phyloP scores from a whole-genome alignment of 2,888 invertebrate species.

The Cecidostiba fungosa region DNA sequence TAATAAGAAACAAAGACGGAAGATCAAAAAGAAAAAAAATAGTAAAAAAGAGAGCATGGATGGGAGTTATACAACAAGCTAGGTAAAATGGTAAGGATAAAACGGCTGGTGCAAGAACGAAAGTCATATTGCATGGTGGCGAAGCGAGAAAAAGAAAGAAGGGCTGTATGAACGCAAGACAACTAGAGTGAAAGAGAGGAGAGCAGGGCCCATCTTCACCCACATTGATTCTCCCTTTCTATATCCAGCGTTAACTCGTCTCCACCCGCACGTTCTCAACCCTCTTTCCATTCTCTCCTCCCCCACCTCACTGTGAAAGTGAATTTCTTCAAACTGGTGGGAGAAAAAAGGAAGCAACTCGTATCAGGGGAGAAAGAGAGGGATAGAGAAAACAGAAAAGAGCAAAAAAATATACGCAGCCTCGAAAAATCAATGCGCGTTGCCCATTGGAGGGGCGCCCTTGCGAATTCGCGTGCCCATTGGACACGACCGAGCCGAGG shows the following conservation, averaged over 20 bases:
- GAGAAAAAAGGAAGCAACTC: conserved; percentile 20
- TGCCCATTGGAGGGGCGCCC: conserved; percentile 71
- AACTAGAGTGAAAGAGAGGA: conserved; percentile 33
- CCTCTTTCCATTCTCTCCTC: conserved; percentile 63
- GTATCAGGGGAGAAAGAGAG: conserved; percentile 7
- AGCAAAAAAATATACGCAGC: conserved; percentile 66
- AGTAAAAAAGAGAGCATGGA: neutral
- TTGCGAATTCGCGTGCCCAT: conserved; percentile 68
- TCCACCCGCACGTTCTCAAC: conserved; percentile 47
- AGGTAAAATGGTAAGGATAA: conserved; percentile 23
- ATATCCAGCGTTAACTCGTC: conserved; percentile 70
- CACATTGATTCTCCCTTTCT: conserved; percentile 64
- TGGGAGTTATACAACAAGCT: neutral
- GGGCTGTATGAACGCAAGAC: neutral
- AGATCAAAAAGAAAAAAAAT: neutral
- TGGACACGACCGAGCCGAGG: conserved; percentile 70
- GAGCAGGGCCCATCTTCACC: conserved; percentile 45
- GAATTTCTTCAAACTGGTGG: conserved; percentile 71
- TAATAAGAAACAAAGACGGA: neutral
- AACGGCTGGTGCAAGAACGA: conserved; percentile 28
- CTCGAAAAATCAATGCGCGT: conserved; percentile 77
- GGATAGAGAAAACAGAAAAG: conserved; percentile 57
- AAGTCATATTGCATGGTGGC: conserved; percentile 45
- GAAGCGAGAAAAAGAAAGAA: conserved; percentile 38
- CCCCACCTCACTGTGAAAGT: conserved; percentile 72